Evolutionary conservation across 64 coral and sea anemone species (phyloP).

Genomic region (Pachyseris speciosa): DNA sequence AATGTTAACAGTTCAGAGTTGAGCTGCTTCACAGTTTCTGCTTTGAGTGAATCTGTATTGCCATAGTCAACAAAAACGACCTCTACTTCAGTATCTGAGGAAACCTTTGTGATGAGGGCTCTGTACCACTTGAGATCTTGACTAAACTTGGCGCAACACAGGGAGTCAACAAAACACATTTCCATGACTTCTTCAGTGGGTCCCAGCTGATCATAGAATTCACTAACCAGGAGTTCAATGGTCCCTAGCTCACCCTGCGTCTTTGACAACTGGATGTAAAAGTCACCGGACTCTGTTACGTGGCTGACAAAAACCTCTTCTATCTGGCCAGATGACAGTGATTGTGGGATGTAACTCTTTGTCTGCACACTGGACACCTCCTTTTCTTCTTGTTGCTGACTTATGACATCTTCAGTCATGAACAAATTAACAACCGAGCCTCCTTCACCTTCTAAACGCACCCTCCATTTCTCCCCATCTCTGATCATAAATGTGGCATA

Average conservation of each 20-base stretch:
- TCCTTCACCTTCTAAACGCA: slow-evolving; percentile 55
- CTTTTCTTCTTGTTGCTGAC: not conserved
- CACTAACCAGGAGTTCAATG: slow-evolving; percentile 42
- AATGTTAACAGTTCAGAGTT: slow-evolving; percentile 41
- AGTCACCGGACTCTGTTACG: slow-evolving; percentile 51
- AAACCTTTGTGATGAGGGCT: slow-evolving; percentile 69
- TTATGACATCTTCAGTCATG: not conserved
- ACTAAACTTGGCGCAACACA: slow-evolving; percentile 80
- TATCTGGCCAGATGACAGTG: slow-evolving; percentile 34
- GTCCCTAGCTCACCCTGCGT: slow-evolving; percentile 16
- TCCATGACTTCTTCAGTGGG: slow-evolving; percentile 16
- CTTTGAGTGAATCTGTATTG: slow-evolving; percentile 66
- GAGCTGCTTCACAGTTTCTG: slow-evolving; percentile 59
- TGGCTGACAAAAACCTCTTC: slow-evolving; percentile 74
- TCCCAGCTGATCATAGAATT: slow-evolving; percentile 55
- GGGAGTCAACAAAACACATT: slow-evolving; percentile 73
- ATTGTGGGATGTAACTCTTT: not conserved
- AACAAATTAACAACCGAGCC: slow-evolving; percentile 56
- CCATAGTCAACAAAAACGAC: slow-evolving; percentile 92
- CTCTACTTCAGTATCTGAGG: slow-evolving; percentile 24
- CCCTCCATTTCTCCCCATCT: slow-evolving; percentile 59
- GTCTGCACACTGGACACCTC: not conserved
- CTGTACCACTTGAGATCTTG: slow-evolving; percentile 92
- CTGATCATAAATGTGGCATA: slow-evolving; percentile 25
- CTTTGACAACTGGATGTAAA: slow-evolving; percentile 71